These are phyloP conservation scores for Uromys caudimaculatus DNA, from an alignment of 2,797 vertebrate genomes.

Conservation along the genomic window DNA sequence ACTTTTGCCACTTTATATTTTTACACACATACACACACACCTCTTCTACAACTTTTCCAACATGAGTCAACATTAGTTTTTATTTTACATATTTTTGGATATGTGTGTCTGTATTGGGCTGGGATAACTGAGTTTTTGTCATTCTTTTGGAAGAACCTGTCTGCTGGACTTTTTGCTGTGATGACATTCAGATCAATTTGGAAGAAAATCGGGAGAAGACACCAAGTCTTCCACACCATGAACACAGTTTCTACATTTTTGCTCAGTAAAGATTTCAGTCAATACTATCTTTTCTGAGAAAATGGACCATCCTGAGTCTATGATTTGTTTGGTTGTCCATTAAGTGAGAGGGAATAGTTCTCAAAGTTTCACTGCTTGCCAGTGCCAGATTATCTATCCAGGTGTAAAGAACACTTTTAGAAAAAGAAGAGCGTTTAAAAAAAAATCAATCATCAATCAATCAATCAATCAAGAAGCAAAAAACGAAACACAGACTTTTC, in stretches of 20 bases:
- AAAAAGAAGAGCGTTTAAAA: not conserved
- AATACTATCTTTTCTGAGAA: constrained; percentile 11
- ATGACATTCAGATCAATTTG: not conserved
- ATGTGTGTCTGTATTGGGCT: not conserved
- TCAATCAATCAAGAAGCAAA: not conserved
- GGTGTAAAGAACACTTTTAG: not conserved
- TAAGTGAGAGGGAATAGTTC: constrained; percentile 31
- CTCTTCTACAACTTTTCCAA: not conserved
- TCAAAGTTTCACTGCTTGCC: not conserved
- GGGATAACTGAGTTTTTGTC: not conserved
- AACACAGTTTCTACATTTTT: not conserved
- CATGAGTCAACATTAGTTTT: not conserved
- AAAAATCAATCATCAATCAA: not conserved
- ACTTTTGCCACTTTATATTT: constrained; percentile 45
- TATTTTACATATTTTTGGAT: not conserved
- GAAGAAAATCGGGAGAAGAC: not conserved
- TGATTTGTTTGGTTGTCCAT: not conserved
- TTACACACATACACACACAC: not conserved
- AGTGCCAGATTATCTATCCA: constrained; percentile 22
- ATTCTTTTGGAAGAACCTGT: not conserved
- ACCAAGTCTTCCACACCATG: not conserved
- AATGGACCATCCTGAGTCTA: not conserved
- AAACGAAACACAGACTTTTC: not conserved
- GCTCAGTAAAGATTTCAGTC: not conserved
- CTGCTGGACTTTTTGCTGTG: constrained; percentile 23